Percentiles rank a stretch among this genome's conserved stretches.
Evolutionary conservation across 2,797 vertebrate species (phyloP).

Genomic region (Octomys mimax): DNA sequence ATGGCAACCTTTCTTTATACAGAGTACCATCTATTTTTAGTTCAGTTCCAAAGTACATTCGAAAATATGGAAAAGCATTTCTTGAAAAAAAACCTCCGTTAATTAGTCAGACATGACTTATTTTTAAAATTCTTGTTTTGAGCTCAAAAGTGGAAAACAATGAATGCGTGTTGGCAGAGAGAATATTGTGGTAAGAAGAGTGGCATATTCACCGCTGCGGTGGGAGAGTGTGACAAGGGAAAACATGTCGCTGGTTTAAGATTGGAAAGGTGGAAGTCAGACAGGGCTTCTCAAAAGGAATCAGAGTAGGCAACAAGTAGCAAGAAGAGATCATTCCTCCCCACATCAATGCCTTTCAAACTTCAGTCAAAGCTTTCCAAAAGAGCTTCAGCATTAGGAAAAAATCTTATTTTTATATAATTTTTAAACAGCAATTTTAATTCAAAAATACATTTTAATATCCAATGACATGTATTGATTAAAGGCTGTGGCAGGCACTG

Average conservation of each 20-base stretch:
- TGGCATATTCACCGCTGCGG: neutral
- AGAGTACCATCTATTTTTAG: neutral
- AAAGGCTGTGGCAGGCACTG: neutral
- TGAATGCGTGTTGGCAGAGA: neutral
- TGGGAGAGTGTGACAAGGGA: neutral
- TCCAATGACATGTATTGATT: neutral
- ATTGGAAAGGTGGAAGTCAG: neutral
- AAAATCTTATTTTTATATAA: too few relatives aligned
- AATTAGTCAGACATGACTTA: neutral
- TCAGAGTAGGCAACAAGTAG: too few relatives aligned
- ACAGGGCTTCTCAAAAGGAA: neutral
- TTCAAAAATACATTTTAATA: neutral
- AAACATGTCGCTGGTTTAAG: accelerated
- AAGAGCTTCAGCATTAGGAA: neutral
- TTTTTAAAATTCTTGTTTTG: neutral
- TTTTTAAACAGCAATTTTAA: neutral
- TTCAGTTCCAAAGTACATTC: neutral
- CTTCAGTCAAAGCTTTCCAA: neutral
- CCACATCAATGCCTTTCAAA: neutral
- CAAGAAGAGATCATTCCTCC: neutral
- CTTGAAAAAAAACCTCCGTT: neutral
- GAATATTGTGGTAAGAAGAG: neutral
- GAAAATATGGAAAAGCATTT: neutral
- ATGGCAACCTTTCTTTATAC: neutral
- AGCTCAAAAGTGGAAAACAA: neutral